Evolutionary conservation across 1,140 invertebrate genomes (phyloP).

Genomic region (Bombus cullumanus): DNA sequence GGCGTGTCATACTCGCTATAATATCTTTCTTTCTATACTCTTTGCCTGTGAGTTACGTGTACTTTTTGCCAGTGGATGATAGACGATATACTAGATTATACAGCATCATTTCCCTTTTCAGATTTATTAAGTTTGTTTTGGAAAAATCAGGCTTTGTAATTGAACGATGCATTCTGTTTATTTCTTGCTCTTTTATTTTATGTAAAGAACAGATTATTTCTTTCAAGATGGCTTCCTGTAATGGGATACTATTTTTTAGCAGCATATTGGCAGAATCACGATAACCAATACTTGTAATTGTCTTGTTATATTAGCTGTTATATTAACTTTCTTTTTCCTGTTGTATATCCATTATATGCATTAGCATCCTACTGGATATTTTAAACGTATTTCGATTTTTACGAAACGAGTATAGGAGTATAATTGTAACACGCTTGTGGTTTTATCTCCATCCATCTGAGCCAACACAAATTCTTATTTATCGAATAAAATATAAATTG

Average conservation of each 20-base stretch:
- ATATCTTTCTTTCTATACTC: slow-evolving; percentile 11
- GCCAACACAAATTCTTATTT: too few species aligned
- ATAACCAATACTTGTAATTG: background rate
- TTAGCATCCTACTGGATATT: background rate
- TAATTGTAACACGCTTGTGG: too few species aligned
- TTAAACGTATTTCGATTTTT: background rate
- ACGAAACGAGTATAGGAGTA: background rate
- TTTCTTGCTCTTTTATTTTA: background rate
- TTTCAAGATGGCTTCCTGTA: background rate
- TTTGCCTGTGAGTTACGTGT: background rate
- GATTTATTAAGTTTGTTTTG: background rate
- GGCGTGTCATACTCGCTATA: slow-evolving; percentile 34
- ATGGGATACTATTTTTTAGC: background rate
- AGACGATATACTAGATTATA: background rate
- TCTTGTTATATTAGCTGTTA: background rate
- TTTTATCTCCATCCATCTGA: too few species aligned
- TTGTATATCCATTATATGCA: background rate
- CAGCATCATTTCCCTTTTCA: background rate
- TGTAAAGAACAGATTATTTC: background rate
- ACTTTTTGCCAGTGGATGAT: background rate
- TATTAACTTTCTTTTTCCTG: background rate
- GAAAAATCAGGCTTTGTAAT: background rate
- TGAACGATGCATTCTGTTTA: background rate
- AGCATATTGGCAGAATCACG: background rate
- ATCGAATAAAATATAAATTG: too few species aligned